Percentiles rank a stretch among this genome's conserved stretches.
Conservation (phyloP, 2,888 invertebrate genomes). For the Agrotis exclamationis region DNA sequence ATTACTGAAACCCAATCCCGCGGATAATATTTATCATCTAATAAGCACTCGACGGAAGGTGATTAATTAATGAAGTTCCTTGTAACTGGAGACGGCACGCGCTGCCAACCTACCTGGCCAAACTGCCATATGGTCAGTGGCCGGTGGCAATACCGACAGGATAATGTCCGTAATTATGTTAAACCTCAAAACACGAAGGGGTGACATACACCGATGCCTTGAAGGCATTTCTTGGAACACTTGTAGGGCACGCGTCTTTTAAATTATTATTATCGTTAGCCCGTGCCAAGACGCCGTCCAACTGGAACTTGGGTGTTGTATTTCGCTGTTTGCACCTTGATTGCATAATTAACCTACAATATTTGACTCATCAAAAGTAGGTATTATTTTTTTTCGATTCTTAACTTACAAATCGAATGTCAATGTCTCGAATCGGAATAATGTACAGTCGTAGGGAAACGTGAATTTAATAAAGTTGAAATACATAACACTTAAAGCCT, state of each 20-base stretch:
- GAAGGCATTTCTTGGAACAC: conserved; percentile 46
- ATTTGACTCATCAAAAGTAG: not conserved
- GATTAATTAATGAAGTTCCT: conserved; percentile 87
- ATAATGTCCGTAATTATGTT: conserved; percentile 67
- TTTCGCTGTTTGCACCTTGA: not conserved
- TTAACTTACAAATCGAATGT: not conserved
- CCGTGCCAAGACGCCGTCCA: not conserved
- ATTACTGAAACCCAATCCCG: conserved; percentile 73
- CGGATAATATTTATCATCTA: conserved; percentile 73
- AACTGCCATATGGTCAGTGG: conserved; percentile 80
- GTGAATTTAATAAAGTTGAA: no score
- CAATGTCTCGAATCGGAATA: not conserved
- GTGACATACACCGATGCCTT: conserved; percentile 29
- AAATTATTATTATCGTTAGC: conserved; percentile 15
- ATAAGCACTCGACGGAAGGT: conserved; percentile 69
- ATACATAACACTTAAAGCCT: no score
- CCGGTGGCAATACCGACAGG: conserved; percentile 32
- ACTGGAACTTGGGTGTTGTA: not conserved
- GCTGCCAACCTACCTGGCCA: conserved; percentile 78
- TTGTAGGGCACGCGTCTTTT: conserved; percentile 3
- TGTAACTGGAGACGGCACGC: conserved; percentile 80
- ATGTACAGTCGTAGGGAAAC: no score
- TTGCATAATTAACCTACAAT: not conserved
- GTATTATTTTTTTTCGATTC: not conserved
- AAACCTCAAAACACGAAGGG: conserved; percentile 66